Evolutionary conservation across 2,888 invertebrate genomes (phyloP).

Genomic region (Drosophila colorata): DNA sequence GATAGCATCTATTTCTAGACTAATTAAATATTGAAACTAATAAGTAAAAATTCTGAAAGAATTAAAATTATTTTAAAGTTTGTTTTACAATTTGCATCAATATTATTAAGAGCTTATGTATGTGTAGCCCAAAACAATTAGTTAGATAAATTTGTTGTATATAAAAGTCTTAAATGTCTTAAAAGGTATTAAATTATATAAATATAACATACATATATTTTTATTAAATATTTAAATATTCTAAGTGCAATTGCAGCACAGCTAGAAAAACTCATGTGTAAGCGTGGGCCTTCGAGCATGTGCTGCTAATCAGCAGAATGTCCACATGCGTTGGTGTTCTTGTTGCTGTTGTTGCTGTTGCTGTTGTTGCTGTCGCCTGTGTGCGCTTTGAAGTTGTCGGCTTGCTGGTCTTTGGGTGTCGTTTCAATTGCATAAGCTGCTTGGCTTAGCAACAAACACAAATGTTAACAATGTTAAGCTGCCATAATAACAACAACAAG

Average conservation of each 20-base stretch:
- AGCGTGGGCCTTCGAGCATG: slow-evolving; percentile 3
- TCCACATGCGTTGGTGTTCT: too few species aligned
- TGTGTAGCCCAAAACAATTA: too few species aligned
- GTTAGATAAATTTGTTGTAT: too few species aligned
- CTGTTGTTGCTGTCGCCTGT: background rate
- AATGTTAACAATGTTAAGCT: slow-evolving; percentile 16
- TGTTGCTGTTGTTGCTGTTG: background rate
- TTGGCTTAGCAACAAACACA: slow-evolving; percentile 24
- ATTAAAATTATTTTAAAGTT: background rate
- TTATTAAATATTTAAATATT: too few species aligned
- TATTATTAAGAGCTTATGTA: too few species aligned
- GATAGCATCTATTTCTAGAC: too few species aligned
- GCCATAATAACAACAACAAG: slow-evolving; percentile 7
- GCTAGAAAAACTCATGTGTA: background rate
- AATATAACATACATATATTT: too few species aligned
- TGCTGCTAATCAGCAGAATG: slow-evolving; percentile 13
- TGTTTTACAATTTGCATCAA: background rate
- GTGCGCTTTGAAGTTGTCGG: slow-evolving; percentile 49
- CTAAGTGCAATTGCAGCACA: slow-evolving; percentile 2
- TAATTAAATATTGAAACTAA: too few species aligned
- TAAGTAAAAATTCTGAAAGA: background rate
- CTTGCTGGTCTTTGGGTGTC: slow-evolving; percentile 13
- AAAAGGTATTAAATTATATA: too few species aligned
- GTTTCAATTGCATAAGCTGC: slow-evolving; percentile 51
- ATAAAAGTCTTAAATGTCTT: too few species aligned